Percentiles rank a stretch among this genome's conserved stretches.
These are phyloP conservation scores for Tupiocoris notatus DNA, from an alignment of 2,888 invertebrate genomes.

Conservation along the genomic window DNA sequence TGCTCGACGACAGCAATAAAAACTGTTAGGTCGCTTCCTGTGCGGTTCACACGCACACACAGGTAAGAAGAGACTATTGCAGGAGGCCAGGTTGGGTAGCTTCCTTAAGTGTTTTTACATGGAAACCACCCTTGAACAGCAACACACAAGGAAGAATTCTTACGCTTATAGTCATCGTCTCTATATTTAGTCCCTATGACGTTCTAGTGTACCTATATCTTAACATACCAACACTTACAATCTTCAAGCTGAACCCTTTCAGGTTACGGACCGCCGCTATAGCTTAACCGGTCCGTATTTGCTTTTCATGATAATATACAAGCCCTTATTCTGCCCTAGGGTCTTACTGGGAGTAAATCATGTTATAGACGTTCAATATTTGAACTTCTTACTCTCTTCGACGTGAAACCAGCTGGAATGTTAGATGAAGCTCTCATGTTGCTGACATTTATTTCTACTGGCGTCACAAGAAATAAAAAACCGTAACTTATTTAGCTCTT, in stretches of 20 bases:
- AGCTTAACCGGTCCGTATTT: neutral
- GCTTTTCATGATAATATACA: neutral
- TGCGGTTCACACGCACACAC: conserved; percentile 35
- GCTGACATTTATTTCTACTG: too few species aligned
- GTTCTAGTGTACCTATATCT: neutral
- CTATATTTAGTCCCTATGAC: too few species aligned
- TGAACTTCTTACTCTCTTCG: neutral
- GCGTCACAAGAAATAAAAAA: too few species aligned
- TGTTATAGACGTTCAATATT: neutral
- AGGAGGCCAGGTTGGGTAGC: neutral
- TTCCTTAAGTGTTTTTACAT: neutral
- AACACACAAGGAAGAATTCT: neutral
- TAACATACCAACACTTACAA: neutral
- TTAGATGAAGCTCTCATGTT: too few species aligned
- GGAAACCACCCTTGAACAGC: neutral
- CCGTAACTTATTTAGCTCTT: too few species aligned
- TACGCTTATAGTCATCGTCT: neutral
- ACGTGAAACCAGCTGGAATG: too few species aligned
- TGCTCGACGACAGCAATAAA: conserved; percentile 28
- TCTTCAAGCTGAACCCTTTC: neutral
- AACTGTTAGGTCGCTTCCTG: conserved; percentile 39
- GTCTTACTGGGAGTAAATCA: neutral
- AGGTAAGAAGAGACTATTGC: neutral
- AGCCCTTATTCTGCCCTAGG: neutral
- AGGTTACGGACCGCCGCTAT: neutral